Evolutionary conservation across 2,888 invertebrate genomes (phyloP).

Genomic region (Drosophila falleni): DNA sequence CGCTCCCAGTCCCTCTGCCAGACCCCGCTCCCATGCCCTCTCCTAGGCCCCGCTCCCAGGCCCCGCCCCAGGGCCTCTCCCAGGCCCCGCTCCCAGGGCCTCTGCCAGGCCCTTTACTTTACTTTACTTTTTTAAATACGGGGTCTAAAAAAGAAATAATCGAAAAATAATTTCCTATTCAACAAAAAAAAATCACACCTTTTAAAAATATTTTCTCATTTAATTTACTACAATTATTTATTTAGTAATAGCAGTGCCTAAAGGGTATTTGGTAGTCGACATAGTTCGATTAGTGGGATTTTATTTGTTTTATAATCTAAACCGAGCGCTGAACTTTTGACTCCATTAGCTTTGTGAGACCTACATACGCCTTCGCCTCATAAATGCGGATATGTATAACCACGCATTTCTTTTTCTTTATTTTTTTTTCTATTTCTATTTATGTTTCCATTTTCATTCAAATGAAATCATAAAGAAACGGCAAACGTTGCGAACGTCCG

Average conservation of each 20-base stretch:
- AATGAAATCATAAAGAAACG: slow-evolving; percentile 49
- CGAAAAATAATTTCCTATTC: too few species aligned
- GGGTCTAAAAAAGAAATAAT: too few species aligned
- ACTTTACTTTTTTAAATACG: too few species aligned
- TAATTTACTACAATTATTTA: too few species aligned
- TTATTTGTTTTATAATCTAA: slow-evolving; percentile 30
- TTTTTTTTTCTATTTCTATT: slow-evolving; percentile 12
- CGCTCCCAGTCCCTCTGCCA: too few species aligned
- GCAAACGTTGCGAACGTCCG: slow-evolving; percentile 62
- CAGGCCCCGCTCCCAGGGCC: too few species aligned
- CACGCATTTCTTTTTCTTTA: slow-evolving; percentile 36
- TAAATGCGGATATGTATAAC: slow-evolving; percentile 61
- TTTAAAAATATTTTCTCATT: neutral
- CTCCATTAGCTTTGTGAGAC: slow-evolving; percentile 53
- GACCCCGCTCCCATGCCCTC: too few species aligned
- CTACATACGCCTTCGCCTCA: slow-evolving; percentile 58
- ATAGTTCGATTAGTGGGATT: neutral
- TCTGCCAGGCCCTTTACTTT: too few species aligned
- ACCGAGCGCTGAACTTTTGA: slow-evolving; percentile 45
- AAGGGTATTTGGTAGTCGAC: slow-evolving; percentile 20
- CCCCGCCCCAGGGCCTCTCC: too few species aligned
- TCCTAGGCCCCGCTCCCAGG: too few species aligned
- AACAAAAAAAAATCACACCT: neutral
- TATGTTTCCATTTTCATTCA: slow-evolving; percentile 49
- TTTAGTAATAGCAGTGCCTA: too few species aligned